These are phyloP conservation scores for Nothobranchius kuhntae DNA, from an alignment of 2,113 vertebrate genomes.

Conservation along the genomic window DNA sequence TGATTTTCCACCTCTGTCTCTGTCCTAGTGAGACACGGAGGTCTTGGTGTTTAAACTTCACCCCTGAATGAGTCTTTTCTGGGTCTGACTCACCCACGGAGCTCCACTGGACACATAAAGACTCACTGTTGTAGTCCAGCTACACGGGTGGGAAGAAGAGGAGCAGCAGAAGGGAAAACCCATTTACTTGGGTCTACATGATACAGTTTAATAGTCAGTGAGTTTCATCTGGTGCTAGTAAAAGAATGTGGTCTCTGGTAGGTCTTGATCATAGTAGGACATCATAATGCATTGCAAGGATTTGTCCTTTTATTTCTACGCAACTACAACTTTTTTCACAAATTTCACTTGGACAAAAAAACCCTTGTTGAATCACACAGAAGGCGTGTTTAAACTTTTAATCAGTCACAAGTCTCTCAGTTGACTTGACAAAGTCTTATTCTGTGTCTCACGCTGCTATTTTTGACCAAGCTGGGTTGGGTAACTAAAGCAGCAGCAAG, in stretches of 20 bases:
- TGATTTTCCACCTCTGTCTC: slow-evolving; percentile 33
- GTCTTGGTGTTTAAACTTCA: slow-evolving; percentile 63
- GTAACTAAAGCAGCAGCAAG: slow-evolving; percentile 33
- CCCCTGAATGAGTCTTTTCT: slow-evolving; percentile 68
- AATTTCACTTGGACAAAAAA: slow-evolving; percentile 44
- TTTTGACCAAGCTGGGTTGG: slow-evolving; percentile 40
- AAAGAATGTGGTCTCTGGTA: not conserved
- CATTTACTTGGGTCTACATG: slow-evolving; percentile 1
- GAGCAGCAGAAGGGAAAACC: slow-evolving; percentile 13
- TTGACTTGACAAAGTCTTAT: slow-evolving; percentile 59
- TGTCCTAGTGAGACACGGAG: slow-evolving; percentile 46
- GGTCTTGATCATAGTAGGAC: not conserved
- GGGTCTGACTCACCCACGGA: slow-evolving; percentile 64
- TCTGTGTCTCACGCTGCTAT: slow-evolving; percentile 49
- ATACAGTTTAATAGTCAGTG: slow-evolving; percentile 12
- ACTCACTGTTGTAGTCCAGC: slow-evolving; percentile 57
- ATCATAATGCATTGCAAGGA: not conserved
- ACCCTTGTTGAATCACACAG: slow-evolving; percentile 50
- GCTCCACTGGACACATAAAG: slow-evolving; percentile 65
- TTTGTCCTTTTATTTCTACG: slow-evolving; percentile 12
- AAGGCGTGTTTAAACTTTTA: slow-evolving; percentile 56
- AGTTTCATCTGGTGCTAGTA: slow-evolving; percentile 5
- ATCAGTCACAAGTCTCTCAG: slow-evolving; percentile 35
- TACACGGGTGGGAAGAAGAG: slow-evolving; percentile 45
- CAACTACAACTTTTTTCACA: not conserved